Evolutionary conservation across 2,888 invertebrate species (phyloP).

Genomic region (Microplitis deprimator): DNA sequence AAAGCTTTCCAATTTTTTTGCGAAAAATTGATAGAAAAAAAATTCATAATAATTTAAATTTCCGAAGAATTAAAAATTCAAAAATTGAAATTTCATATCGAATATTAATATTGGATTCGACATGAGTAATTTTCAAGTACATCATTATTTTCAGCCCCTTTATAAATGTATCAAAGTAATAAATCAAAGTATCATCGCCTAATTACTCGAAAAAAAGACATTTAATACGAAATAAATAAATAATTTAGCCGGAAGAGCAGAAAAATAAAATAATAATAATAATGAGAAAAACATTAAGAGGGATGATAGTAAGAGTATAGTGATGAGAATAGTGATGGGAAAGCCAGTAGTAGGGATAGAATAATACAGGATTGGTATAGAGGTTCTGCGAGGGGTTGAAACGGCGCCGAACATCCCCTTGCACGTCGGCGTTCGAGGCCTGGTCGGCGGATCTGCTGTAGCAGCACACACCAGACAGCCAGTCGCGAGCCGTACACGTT

Average conservation of each 20-base stretch:
- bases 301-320: conserved; percentile 10
- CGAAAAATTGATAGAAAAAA: too few species aligned
- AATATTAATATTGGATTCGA: too few species aligned
- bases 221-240: background rate
- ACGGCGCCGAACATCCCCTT: conserved; percentile 48
- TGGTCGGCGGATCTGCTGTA: conserved; percentile 61
- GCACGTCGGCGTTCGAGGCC: conserved; percentile 47
- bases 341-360: conserved; percentile 21
- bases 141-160: too few species aligned
- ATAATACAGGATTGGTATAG: conserved; percentile 46
- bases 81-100: too few species aligned
- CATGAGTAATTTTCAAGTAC: too few species aligned
- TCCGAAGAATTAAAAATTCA: too few species aligned
- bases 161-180: background rate
- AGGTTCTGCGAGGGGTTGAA: conserved; percentile 41
- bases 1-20: too few species aligned
- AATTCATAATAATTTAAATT: too few species aligned
- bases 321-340: conserved; percentile 37
- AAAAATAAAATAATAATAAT: conserved; percentile 8
- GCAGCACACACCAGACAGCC: conserved; percentile 64
- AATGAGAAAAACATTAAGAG: background rate
- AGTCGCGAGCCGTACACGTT: conserved; percentile 70
- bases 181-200: background rate
- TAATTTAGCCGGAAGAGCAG: background rate
- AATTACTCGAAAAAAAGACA: background rate